Evolutionary conservation across 2,888 invertebrate species (phyloP).

Genomic region (Phengaris arion): DNA sequence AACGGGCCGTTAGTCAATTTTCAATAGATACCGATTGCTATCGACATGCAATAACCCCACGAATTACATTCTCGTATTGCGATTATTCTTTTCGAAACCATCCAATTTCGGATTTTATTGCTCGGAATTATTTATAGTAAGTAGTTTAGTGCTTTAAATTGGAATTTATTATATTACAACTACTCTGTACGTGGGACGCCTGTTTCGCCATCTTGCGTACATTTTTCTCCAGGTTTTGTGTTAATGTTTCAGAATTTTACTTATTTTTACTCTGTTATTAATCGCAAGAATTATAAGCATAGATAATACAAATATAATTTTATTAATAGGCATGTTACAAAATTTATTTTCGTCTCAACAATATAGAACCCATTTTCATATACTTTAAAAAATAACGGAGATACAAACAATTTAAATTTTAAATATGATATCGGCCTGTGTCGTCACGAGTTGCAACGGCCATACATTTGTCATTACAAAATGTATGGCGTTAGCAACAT

Average conservation of each 20-base stretch:
- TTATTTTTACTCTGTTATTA: background rate
- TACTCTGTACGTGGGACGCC: slow-evolving; percentile 10
- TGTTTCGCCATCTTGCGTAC: slow-evolving; percentile 1
- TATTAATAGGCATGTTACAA: no score
- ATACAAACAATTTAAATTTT: no score
- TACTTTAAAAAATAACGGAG: no score
- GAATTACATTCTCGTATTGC: slow-evolving; percentile 76
- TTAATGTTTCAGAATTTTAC: background rate
- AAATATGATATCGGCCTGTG: no score
- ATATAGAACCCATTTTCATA: no score
- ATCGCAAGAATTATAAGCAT: no score
- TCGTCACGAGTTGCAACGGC: no score
- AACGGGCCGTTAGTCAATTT: no score
- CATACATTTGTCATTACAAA: no score
- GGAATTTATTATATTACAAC: slow-evolving; percentile 30
- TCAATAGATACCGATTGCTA: background rate
- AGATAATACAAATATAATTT: no score
- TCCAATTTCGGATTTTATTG: slow-evolving; percentile 72
- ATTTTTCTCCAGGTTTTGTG: background rate
- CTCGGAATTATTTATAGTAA: slow-evolving; percentile 64
- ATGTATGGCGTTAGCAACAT: no score
- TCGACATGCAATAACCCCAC: background rate
- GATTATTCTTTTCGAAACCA: slow-evolving; percentile 63
- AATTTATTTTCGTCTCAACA: no score
- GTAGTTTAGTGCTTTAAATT: slow-evolving; percentile 25